Conservation (phyloP, 2,113 vertebrate species). For the Ancistrus triradiatus region DNA sequence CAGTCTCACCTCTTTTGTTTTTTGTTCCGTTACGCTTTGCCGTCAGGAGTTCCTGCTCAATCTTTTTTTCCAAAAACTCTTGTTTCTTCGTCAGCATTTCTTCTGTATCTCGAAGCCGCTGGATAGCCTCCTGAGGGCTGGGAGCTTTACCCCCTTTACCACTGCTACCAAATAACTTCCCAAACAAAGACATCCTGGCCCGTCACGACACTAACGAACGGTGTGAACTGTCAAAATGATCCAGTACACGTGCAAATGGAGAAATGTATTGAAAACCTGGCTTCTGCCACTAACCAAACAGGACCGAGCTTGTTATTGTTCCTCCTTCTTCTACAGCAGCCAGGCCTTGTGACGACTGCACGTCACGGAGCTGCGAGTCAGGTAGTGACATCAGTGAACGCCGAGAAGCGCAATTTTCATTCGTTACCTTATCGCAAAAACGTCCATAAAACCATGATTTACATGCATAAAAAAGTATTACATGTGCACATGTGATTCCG, state of each 20-base stretch:
- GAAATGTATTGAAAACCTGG: not conserved
- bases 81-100: conserved; percentile 96
- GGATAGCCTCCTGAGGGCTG: conserved; percentile 91
- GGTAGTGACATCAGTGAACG: too few relatives aligned
- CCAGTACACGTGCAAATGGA: not conserved
- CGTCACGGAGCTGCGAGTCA: conserved; percentile 51
- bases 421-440: too few relatives aligned
- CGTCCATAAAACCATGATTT: too few relatives aligned
- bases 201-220: not conserved
- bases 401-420: too few relatives aligned
- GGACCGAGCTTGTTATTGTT: conserved; percentile 47
- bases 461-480: too few relatives aligned
- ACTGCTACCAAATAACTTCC: conserved; percentile 83
- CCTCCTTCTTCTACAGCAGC: conserved; percentile 56
- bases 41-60: conserved; percentile 85
- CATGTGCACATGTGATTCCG: too few relatives aligned
- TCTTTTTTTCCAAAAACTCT: conserved; percentile 93
- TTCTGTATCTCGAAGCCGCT: conserved; percentile 94
- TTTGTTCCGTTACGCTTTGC: conserved; percentile 95
- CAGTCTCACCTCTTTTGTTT: conserved; percentile 86
- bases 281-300: conserved; percentile 19
- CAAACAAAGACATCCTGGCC: conserved; percentile 78
- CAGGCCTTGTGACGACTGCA: conserved; percentile 63
- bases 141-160: conserved; percentile 84
- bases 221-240: not conserved